Conservation (phyloP, 2,113 vertebrate species). For the Daubentonia madagascariensis region DNA sequence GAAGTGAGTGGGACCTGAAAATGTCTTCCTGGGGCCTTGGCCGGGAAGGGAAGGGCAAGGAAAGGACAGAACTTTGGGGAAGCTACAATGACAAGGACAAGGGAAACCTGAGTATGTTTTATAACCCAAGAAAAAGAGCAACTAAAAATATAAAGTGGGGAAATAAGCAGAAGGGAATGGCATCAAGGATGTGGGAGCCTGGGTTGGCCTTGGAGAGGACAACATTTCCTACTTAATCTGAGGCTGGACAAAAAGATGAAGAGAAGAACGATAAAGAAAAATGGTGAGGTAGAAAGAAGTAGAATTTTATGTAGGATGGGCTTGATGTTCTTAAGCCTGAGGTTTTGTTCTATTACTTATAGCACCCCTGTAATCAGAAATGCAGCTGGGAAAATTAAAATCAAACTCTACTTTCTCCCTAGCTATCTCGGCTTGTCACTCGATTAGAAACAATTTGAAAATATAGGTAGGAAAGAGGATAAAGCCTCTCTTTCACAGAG, state of each 20-base stretch:
- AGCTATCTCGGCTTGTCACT: background rate
- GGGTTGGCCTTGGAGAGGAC: background rate
- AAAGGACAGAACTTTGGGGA: background rate
- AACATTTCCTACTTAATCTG: background rate
- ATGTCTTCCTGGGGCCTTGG: background rate
- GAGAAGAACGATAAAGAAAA: background rate
- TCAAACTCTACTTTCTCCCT: background rate
- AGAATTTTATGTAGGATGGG: background rate
- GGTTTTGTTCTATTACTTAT: constrained; percentile 38
- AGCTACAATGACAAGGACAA: background rate
- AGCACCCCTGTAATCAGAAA: background rate
- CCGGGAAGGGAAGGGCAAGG: background rate
- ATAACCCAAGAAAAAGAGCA: background rate
- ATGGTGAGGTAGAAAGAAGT: background rate
- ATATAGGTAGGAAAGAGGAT: background rate
- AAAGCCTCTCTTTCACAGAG: background rate
- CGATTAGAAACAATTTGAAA: constrained; percentile 37
- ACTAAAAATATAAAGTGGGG: background rate
- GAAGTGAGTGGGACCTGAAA: background rate
- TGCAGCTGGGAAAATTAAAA: background rate
- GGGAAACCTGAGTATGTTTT: background rate
- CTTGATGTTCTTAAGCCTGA: background rate
- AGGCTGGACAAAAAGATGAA: background rate
- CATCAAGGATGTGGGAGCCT: background rate
- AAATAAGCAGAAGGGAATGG: background rate